Evolutionary conservation across 2,888 invertebrate species (phyloP).

Genomic region (Eudasyphora cyanicolor): DNA sequence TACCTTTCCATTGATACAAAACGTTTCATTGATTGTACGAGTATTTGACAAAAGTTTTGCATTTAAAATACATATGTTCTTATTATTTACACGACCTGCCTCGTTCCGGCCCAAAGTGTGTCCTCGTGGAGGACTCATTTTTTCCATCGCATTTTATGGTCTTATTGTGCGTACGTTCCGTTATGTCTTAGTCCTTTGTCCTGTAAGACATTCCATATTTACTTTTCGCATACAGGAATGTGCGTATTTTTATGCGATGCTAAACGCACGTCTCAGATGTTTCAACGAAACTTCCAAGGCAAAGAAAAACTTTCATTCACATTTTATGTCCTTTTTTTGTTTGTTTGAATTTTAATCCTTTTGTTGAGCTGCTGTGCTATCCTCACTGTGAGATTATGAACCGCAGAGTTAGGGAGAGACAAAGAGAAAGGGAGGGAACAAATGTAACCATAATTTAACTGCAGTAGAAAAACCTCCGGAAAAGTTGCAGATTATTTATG

Average conservation of each 20-base stretch:
- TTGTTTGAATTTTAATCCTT: constrained; percentile 16
- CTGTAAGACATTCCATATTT: not conserved
- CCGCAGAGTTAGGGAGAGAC: not conserved
- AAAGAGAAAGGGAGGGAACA: not conserved
- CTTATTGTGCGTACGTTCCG: not conserved
- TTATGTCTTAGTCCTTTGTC: not conserved
- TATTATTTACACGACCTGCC: not conserved
- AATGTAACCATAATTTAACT: not conserved
- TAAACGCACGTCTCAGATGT: not conserved
- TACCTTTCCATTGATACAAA: not conserved
- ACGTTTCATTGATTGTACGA: not conserved
- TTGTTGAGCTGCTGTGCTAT: not conserved
- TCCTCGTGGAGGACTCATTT: not conserved
- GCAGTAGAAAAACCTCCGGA: not conserved
- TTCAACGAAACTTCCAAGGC: constrained; percentile 2
- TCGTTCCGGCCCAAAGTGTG: not conserved
- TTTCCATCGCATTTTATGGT: not conserved
- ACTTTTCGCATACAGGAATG: not conserved
- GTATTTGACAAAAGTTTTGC: not conserved
- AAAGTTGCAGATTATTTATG: constrained; percentile 20
- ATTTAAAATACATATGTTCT: not conserved
- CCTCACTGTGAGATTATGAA: constrained; percentile 10
- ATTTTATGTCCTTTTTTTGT: no score
- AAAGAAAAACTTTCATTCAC: constrained; percentile 4
- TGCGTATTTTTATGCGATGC: not conserved